A percentile compares a stretch with the other conserved stretches of the same genome.
These are phyloP conservation scores for Diuraphis noxia DNA, from an alignment of 1,140 invertebrate genomes.

Conservation along the genomic window DNA sequence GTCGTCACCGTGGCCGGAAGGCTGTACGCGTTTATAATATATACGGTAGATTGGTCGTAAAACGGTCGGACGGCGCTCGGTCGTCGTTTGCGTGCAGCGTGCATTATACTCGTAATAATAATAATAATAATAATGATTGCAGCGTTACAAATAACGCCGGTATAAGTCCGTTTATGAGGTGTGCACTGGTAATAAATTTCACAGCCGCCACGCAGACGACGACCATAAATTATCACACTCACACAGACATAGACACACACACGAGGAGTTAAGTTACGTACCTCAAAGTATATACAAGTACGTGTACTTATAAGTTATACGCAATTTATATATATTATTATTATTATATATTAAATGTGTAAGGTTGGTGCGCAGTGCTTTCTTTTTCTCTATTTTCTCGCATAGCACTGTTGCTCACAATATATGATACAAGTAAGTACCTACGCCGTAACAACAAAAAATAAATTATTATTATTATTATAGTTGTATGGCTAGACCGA, in stretches of 20 bases:
- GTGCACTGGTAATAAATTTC: constrained; percentile 37
- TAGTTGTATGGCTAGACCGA: not conserved
- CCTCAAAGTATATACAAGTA: not conserved
- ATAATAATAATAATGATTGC: constrained; percentile 22
- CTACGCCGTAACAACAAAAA: not conserved
- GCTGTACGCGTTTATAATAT: not conserved
- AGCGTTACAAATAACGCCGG: constrained; percentile 36
- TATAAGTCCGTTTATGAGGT: constrained; percentile 41
- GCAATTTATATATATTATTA: not conserved
- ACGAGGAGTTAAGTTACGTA: not conserved
- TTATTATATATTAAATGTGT: not conserved
- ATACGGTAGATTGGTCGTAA: not conserved
- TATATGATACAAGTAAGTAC: not conserved
- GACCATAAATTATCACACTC: not conserved
- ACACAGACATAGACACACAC: not conserved
- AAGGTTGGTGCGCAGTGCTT: not conserved
- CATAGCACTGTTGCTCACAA: not conserved
- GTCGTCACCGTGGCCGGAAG: not conserved
- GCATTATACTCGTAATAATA: not conserved
- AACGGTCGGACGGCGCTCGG: constrained; percentile 1
- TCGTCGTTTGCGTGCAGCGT: not conserved
- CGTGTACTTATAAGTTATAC: not conserved
- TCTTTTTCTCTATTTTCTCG: not conserved
- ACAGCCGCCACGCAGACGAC: not conserved
- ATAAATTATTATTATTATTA: not conserved